A percentile compares a stretch with the other conserved stretches of the same genome.
These are phyloP conservation scores for Crotalus viridis DNA, from an alignment of 2,113 vertebrate genomes.

Conservation along the genomic window DNA sequence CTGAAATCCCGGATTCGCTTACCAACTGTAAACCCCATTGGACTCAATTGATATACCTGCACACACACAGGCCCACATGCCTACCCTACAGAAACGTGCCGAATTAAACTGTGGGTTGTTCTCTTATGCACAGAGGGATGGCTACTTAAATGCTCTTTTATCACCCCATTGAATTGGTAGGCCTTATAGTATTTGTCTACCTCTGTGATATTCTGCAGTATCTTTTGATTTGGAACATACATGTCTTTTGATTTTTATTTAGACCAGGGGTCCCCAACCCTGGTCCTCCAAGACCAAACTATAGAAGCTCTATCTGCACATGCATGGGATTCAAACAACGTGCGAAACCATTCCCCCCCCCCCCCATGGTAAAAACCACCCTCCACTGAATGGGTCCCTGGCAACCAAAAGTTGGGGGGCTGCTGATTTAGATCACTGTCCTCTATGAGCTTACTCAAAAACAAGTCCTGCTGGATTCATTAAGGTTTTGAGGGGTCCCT, in stretches of 20 bases:
- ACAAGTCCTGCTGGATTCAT: background rate
- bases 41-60: background rate
- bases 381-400: no score
- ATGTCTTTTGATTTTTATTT: background rate
- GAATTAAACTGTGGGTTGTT: background rate
- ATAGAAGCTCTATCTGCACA: no score
- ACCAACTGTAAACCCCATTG: background rate
- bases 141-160: constrained; percentile 26
- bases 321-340: no score
- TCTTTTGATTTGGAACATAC: background rate
- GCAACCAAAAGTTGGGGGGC: no score
- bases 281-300: no score
- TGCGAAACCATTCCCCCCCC: no score
- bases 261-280: background rate
- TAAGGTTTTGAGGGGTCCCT: background rate
- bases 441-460: background rate
- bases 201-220: background rate
- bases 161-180: background rate
- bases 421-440: background rate
- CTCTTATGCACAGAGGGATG: constrained; percentile 43
- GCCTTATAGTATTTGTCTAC: rapidly evolving
- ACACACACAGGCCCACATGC: background rate
- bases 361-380: no score
- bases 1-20: background rate
- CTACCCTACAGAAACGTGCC: background rate